Conservation (phyloP, 2,797 vertebrate species). For the Malurus leucopterus region DNA sequence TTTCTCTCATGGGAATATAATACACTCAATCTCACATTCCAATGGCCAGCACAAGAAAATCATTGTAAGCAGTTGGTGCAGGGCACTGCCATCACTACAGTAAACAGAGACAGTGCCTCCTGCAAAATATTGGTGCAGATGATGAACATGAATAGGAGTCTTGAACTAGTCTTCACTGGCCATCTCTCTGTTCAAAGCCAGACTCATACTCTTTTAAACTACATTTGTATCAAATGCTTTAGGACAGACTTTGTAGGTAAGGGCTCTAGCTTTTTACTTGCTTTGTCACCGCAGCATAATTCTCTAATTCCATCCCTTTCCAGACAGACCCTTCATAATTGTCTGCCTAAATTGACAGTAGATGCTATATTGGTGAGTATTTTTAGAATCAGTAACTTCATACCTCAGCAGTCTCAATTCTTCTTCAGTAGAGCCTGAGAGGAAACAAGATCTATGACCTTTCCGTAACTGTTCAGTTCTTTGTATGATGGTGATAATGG, state of each 20-base stretch:
- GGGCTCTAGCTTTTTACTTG: background rate
- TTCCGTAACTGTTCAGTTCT: background rate
- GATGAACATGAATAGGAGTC: background rate
- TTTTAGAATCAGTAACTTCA: background rate
- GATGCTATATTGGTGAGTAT: background rate
- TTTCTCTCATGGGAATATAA: background rate
- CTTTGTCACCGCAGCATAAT: background rate
- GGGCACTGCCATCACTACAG: background rate
- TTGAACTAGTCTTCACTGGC: background rate
- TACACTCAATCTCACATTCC: background rate
- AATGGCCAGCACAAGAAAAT: background rate
- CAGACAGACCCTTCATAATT: background rate
- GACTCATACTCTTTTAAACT: background rate
- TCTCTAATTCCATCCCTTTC: background rate
- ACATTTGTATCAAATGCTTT: background rate
- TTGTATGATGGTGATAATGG: background rate
- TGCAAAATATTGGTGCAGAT: rapidly evolving
- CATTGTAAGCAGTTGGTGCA: background rate
- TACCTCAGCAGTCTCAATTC: background rate
- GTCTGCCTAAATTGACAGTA: background rate
- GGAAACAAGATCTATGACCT: background rate
- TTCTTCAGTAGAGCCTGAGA: background rate
- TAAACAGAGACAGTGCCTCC: background rate
- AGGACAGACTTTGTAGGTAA: background rate
- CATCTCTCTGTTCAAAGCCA: background rate